Percentiles rank a stretch among this genome's conserved stretches.
Evolutionary conservation across 2,797 vertebrate species (phyloP).

Genomic region (Acanthornis magna): DNA sequence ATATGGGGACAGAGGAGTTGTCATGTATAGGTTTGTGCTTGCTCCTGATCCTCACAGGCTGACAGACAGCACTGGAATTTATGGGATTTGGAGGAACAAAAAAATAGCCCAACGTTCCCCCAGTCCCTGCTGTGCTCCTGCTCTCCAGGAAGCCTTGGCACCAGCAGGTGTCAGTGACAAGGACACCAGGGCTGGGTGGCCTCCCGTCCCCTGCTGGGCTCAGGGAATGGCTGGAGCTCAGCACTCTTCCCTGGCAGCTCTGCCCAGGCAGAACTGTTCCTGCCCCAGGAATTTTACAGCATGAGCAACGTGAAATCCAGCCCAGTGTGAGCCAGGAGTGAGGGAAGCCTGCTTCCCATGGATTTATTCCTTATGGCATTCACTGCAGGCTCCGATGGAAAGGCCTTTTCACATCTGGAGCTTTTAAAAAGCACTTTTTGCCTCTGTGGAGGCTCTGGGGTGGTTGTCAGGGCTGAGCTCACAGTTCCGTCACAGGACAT

Average conservation of each 20-base stretch:
- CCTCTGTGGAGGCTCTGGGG: neutral
- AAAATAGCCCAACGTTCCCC: neutral
- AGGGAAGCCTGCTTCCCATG: neutral
- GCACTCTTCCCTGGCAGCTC: neutral
- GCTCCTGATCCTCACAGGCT: neutral
- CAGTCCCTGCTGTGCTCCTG: neutral
- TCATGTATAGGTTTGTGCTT: neutral
- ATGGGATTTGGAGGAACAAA: neutral
- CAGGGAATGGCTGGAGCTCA: neutral
- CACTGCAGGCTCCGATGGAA: too few species aligned
- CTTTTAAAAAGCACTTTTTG: neutral
- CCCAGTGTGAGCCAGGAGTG: neutral
- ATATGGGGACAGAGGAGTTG: neutral
- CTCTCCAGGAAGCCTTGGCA: neutral
- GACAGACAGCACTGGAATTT: neutral
- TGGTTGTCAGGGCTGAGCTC: neutral
- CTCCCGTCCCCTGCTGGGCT: neutral
- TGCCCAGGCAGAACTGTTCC: neutral
- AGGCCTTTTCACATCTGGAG: neutral
- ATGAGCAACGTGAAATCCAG: neutral
- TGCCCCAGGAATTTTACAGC: neutral
- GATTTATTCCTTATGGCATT: neutral
- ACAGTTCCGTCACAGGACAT: neutral
- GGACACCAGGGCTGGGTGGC: neutral
- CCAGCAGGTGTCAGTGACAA: neutral